These are phyloP conservation scores for Oxyura jamaicensis DNA, from an alignment of 2,113 vertebrate genomes.

Conservation along the genomic window DNA sequence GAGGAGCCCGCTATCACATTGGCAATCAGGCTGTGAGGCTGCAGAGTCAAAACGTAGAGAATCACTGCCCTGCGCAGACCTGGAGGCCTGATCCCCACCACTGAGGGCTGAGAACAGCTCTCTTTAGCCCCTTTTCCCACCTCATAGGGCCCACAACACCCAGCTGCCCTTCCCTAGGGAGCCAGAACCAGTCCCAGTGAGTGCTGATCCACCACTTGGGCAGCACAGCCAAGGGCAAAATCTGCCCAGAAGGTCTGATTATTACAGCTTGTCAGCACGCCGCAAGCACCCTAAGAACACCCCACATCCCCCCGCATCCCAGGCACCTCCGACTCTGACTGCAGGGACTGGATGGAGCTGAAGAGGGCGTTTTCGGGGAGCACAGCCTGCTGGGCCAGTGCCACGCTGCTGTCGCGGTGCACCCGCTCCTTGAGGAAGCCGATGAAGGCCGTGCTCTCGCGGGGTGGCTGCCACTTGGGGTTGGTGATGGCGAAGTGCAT, in stretches of 20 bases:
- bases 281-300: neutral
- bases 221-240: neutral
- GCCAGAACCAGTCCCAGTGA: neutral
- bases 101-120: neutral
- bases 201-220: neutral
- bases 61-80: neutral
- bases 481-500: conserved; percentile 99
- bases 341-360: conserved; percentile 85
- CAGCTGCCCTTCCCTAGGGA: neutral
- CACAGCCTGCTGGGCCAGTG: conserved; percentile 77
- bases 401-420: conserved; percentile 86
- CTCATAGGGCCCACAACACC: neutral
- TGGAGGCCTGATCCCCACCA: neutral
- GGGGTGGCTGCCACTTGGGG: conserved; percentile 96
- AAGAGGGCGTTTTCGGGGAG: conserved; percentile 84
- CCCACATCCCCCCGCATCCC: neutral
- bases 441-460: conserved; percentile 94
- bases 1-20: conserved; percentile 89
- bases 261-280: neutral
- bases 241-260: neutral
- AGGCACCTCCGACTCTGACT: conserved; percentile 89
- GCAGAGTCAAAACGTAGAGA: conserved; percentile 15
- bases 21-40: conserved; percentile 95
- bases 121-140: neutral
- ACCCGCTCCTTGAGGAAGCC: conserved; percentile 95